A percentile compares a stretch with the other conserved stretches of the same genome.
These are phyloP conservation scores for Thinocorus orbignyianus DNA, from an alignment of 2,113 vertebrate genomes.

Conservation along the genomic window DNA sequence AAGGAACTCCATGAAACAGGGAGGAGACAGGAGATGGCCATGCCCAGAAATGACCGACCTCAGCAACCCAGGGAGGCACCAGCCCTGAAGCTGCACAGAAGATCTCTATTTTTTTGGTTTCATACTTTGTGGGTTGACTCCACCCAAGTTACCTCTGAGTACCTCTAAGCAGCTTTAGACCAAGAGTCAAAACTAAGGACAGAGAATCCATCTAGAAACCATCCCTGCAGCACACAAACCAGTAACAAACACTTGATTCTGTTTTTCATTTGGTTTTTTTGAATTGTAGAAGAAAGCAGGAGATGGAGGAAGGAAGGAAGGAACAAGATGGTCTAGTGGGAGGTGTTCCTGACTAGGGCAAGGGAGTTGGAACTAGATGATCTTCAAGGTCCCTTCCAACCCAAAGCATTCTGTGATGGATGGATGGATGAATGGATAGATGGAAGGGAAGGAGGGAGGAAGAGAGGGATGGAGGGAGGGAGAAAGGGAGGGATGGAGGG, in stretches of 20 bases:
- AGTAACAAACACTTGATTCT: not conserved
- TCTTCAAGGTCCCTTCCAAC: too few relatives aligned
- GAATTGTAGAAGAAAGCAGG: too few relatives aligned
- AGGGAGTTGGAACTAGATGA: too few relatives aligned
- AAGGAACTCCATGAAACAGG: not conserved
- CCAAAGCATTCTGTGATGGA: too few relatives aligned
- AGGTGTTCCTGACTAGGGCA: too few relatives aligned
- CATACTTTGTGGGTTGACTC: not conserved
- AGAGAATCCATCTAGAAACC: not conserved
- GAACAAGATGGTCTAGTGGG: too few relatives aligned
- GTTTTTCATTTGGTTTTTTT: not conserved
- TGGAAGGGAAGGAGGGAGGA: too few relatives aligned
- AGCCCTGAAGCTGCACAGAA: not conserved
- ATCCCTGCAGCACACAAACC: not conserved
- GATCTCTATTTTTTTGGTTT: not conserved
- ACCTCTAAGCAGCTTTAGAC: not conserved
- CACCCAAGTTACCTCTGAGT: not conserved
- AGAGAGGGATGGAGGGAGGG: not conserved
- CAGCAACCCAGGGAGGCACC: not conserved
- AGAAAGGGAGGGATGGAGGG: not conserved
- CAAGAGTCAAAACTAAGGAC: not conserved
- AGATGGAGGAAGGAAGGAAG: too few relatives aligned
- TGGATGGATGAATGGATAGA: too few relatives aligned
- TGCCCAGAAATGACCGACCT: not conserved
- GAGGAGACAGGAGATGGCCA: not conserved